Percentiles rank a stretch among this genome's conserved stretches.
Conservation (phyloP, 2,113 vertebrate genomes). For the Paradoxurus hermaphroditus region DNA sequence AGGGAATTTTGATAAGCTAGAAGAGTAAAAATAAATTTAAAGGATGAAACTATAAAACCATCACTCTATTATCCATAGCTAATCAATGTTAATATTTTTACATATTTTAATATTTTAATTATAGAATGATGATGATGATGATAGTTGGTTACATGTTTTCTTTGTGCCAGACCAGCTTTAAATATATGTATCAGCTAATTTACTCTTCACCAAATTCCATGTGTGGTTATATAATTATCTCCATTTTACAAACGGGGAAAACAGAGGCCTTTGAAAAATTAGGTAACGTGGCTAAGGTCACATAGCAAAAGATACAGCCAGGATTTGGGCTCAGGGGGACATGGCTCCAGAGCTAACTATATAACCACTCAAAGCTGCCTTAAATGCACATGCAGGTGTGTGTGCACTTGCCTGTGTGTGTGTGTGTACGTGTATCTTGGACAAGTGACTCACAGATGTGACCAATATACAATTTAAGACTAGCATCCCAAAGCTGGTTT, state of each 20-base stretch:
- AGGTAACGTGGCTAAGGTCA: background rate
- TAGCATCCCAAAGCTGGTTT: background rate
- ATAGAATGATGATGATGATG: background rate
- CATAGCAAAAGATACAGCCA: background rate
- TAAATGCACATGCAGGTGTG: background rate
- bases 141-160: background rate
- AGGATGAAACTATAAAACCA: background rate
- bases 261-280: background rate
- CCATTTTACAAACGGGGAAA: background rate
- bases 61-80: background rate
- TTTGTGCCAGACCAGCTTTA: background rate
- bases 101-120: background rate
- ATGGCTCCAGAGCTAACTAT: background rate
- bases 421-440: background rate
- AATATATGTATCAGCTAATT: background rate
- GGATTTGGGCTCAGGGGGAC: background rate
- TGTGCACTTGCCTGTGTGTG: background rate
- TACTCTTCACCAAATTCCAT: background rate
- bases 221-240: background rate
- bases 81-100: background rate
- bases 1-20: background rate
- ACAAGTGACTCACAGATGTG: background rate
- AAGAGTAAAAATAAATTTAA: constrained; percentile 23
- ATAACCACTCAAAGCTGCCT: background rate
- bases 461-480: background rate